These are phyloP conservation scores for Hemistola chrysoprasaria DNA, from an alignment of 2,888 invertebrate genomes.

Conservation along the genomic window DNA sequence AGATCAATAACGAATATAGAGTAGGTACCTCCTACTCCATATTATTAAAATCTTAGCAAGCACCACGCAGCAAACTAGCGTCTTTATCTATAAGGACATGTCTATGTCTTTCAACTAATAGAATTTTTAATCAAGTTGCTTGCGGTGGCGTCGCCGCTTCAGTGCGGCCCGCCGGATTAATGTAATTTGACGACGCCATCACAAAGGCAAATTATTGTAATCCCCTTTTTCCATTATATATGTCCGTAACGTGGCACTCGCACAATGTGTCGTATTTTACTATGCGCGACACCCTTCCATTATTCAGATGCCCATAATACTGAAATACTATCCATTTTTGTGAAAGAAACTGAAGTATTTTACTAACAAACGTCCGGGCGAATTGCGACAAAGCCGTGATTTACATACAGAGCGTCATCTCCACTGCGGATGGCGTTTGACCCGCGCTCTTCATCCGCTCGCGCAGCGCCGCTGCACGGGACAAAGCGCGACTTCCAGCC, in stretches of 20 bases:
- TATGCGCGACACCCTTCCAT: slow-evolving; percentile 43
- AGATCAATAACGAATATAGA: too few relatives aligned
- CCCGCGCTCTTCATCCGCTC: slow-evolving; percentile 34
- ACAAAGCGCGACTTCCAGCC: slow-evolving; percentile 36
- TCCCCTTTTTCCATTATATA: slow-evolving; percentile 73
- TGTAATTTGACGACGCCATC: slow-evolving; percentile 79
- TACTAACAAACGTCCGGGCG: slow-evolving; percentile 54
- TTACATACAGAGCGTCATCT: slow-evolving; percentile 64
- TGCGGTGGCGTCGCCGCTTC: slow-evolving; percentile 61
- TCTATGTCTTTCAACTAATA: slow-evolving; percentile 79
- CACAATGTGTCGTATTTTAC: slow-evolving; percentile 63
- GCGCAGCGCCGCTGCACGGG: not conserved
- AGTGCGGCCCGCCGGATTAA: slow-evolving; percentile 64
- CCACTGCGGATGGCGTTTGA: slow-evolving; percentile 58
- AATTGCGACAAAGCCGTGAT: slow-evolving; percentile 56
- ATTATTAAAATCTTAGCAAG: slow-evolving; percentile 1
- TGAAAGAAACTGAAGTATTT: slow-evolving; percentile 47
- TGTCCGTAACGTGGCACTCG: slow-evolving; percentile 63
- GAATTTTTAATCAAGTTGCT: slow-evolving; percentile 81
- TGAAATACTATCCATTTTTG: slow-evolving; percentile 38
- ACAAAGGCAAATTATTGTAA: slow-evolving; percentile 82
- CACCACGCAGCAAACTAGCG: slow-evolving; percentile 41
- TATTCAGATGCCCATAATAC: slow-evolving; percentile 36
- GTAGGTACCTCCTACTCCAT: too few relatives aligned
- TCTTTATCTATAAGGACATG: slow-evolving; percentile 72